Conservation (phyloP, 2,113 vertebrate species). For the Nipponia nippon region DNA sequence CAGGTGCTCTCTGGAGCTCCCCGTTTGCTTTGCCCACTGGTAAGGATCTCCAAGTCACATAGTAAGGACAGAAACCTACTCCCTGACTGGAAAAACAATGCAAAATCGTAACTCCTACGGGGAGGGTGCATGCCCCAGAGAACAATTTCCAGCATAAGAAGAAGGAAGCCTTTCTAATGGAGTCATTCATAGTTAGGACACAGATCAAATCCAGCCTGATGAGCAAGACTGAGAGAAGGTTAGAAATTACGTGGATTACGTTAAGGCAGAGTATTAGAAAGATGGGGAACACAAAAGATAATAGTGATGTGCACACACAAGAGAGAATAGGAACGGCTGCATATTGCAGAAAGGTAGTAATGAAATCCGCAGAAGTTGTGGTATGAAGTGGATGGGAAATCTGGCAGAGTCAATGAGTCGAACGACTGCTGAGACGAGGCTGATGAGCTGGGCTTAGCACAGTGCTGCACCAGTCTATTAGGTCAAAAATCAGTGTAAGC, state of each 20-base stretch:
- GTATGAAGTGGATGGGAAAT: background rate
- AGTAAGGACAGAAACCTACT: background rate
- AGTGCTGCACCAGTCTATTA: background rate
- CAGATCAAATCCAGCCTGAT: background rate
- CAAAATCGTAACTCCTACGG: background rate
- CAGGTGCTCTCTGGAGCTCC: background rate
- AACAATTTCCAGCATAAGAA: background rate
- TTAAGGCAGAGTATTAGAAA: background rate
- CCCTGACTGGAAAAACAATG: background rate
- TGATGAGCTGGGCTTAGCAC: background rate
- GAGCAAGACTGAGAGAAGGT: background rate
- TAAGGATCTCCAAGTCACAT: background rate
- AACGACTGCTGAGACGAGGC: background rate
- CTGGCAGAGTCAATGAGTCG: background rate
- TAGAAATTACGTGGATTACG: background rate
- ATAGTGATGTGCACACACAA: background rate
- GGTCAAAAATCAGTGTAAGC: background rate
- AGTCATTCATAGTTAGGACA: fast-evolving
- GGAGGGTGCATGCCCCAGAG: background rate
- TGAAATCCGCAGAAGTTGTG: background rate
- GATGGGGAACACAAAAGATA: background rate
- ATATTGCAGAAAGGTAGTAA: background rate
- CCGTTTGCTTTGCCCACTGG: background rate
- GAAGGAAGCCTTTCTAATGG: background rate
- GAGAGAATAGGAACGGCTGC: background rate